Base-by-base conservation (phyloP, 2,113 vertebrate genomes). In the Stegastes partitus region DNA sequence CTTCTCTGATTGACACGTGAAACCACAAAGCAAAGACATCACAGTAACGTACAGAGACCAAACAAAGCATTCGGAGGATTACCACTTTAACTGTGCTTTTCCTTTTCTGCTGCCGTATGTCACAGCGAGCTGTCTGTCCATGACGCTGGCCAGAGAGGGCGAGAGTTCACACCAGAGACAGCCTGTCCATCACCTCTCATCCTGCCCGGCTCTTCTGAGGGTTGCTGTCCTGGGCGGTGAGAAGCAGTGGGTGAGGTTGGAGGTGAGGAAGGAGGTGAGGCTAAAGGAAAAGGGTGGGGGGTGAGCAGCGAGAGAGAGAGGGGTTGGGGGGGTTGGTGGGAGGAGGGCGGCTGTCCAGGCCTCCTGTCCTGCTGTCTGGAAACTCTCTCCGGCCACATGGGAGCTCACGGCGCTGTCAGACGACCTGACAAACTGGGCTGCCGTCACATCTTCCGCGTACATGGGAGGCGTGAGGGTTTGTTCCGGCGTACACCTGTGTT, bases 311-410 rank as follows among this genome's bases (percentile, higher is more conserved):
- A n/a, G n/a, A n/a, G n/a, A n/a, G 44, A 16, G 11, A 45, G 45
- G 28, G 45, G 44, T 10, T n/a, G n/a, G 19, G 61, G 42, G 19
- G 26, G 23, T 3, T 55, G 25, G 23, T 37, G 25, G 84, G 77
- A 68, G 74, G 64, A 50, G 79, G 77, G 85, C 79, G 70, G 79
- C 77, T 90, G 85, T 66, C 85, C 86, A 21, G 70, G 69, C 82
- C 78, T 90, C 83, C 87, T 87, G 90, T 88, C 90, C 88, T 88
- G 88, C 80, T 89, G 88, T 92, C 87, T 91, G 72, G 76, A 88
- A 87, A 70, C 81, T 77, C 84, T 86, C 54, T 34, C 31, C 8
- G 45, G 77, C 91, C 90, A 87, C 87, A 73, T 77, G 91, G 93
- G 90, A 92, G 75, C 86, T 82, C 80, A 44, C 81, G 39, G 80